Percentiles rank a stretch among this genome's conserved stretches.
Evolutionary conservation across 2,113 vertebrate species (phyloP).

Genomic region (Nesoenas mayeri): DNA sequence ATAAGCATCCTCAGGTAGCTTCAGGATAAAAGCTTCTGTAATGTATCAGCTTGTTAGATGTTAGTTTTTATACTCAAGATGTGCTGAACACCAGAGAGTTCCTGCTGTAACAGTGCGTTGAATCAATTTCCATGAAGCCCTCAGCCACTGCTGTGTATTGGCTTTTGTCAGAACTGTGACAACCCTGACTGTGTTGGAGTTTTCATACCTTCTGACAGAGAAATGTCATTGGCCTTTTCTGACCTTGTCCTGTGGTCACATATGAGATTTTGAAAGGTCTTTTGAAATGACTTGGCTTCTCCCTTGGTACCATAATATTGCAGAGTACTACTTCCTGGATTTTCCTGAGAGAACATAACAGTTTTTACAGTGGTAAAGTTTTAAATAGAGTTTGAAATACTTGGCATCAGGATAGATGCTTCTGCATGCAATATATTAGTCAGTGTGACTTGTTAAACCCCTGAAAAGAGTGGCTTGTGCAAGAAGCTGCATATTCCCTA

Average conservation of each 20-base stretch:
- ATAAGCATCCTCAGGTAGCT: background rate
- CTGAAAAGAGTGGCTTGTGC: constrained; percentile 23
- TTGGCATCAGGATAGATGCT: constrained; percentile 35
- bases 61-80: background rate
- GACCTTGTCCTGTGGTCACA: constrained; percentile 21
- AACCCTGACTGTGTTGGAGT: background rate
- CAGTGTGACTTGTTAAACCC: constrained; percentile 47
- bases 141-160: background rate
- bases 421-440: constrained; percentile 42
- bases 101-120: background rate
- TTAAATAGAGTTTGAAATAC: constrained; percentile 52
- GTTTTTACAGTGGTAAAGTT: constrained; percentile 54
- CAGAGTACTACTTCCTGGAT: constrained; percentile 45
- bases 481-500: constrained; percentile 38
- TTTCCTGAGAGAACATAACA: constrained; percentile 32
- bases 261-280: constrained; percentile 27
- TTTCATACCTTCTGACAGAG: constrained; percentile 31
- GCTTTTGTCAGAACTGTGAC: background rate
- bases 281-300: constrained; percentile 39
- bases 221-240: constrained; percentile 45
- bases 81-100: background rate
- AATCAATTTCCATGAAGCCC: background rate
- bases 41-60: background rate
- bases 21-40: constrained; percentile 3
- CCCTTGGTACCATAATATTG: background rate